Base-by-base conservation (phyloP, 2,113 vertebrate genomes). In the Theristicus caerulescens region DNA sequence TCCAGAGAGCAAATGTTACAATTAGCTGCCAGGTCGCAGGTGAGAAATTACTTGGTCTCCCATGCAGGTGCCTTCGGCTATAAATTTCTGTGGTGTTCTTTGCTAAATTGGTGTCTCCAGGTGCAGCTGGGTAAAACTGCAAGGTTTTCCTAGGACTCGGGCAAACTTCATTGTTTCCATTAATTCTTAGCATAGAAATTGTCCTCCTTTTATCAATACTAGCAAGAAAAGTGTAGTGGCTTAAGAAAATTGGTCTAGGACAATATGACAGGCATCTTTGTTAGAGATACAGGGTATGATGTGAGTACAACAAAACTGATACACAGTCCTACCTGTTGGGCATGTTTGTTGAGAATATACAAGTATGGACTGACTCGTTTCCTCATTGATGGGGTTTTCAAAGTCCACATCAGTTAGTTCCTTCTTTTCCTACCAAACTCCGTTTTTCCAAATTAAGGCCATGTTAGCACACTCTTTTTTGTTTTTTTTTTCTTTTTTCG, bases 21-120 rank as follows among this genome's bases (percentile, higher is more conserved):
- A 98, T 98, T 85, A 97, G 83, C 95, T 98, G 98, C 94, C 98
- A 98, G 70, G 98, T 98, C 25, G 98, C 98, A 97, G 98, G 98
- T 98, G 76, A 98, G 98, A 94, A 90, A 76, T 62, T n/a, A 29
- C 27, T 72, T 36, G 11, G 27, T 65, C 7, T 84, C 7, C 9
- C 27, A 31, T 55, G 18, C 2, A 22, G 5, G 8, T 55, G 18
- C 7, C 25, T 77, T 87, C 1, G 0, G 18, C 61, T 73, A 22
- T 59, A 66, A 21, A 64, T 86, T 87, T 86, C 19, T 79, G 16
- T 29, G 40, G 13, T 18, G 20, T 87, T 84, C 51, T 92, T 91
- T 81, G 16, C 9, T 82, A n/a, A 81, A 54, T 15, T 62, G 11
- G 1, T 93, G 12, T 76, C 27, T 73, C 19, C 12, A 17, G 6